Base-by-base conservation (phyloP, 2,888 invertebrate species). In the Xanthia icteritia region DNA sequence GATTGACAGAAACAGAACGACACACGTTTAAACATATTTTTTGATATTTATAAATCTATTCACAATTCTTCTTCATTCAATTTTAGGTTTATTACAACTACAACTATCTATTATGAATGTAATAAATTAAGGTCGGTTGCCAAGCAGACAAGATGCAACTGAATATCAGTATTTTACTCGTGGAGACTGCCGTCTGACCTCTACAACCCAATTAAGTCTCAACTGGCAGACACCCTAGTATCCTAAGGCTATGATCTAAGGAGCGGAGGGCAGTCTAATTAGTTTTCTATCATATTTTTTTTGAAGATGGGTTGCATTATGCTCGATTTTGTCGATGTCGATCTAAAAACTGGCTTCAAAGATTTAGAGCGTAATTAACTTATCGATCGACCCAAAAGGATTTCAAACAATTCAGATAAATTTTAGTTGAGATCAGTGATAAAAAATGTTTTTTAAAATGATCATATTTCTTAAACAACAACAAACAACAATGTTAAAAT, bases 191-290 rank as follows among this genome's bases (percentile, higher is more conserved):
- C 61, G 56, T 70, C 66, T 67, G 70, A 83, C 80, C 80, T 51
- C 66, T 70, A 70, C 42, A 83, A 83, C 51, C 66, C 51, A 83
- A 81, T 83, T 81, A 81, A 83, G 48, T 66, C 56, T 78, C 6
- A 60, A 45, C 78, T 39, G 27, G 42, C 36, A 65, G 72, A 71
- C 58, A 70, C 58, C 42, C 56, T 61, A 56, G 54, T 69, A 6
- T 51, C 48, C 66, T 83, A 42, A 77, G 36, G 51, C 78, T 61
- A 48, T 54, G 36, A 61, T 78, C 48, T 51, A 1, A 42, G 31
- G 45, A 64, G 48, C 31, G 8, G 8, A 45, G 51, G 36, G 42
- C n/a, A 45, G 60, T 61, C 0, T 77, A 61, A 77, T 70, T 83
- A 66, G 5, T 61, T 42, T 68, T 11, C 51, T 64, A 60, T n/a